Base-by-base conservation (phyloP, 2,888 invertebrate genomes). In the Macrophya alboannulata region DNA sequence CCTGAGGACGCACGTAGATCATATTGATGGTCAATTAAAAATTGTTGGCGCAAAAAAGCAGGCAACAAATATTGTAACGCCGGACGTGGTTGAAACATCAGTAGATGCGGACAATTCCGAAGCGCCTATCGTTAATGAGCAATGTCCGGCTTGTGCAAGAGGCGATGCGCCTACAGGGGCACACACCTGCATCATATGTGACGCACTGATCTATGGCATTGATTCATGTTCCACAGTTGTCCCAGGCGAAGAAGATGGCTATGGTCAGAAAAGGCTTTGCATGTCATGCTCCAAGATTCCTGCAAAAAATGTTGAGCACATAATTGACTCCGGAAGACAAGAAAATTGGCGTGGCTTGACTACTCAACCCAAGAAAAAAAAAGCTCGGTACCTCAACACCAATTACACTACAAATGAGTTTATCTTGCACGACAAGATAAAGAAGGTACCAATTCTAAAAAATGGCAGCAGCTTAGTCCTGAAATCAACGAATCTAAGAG, bases 201-300 rank as follows among this genome's bases (percentile, higher is more conserved):
- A 79, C 12, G 77, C 74, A 85, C 40, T 51, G 37, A 84, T 87
- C 1, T 85, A 86, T 51, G 83, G 76, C 15, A 48, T 87, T 12
- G 68, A 84, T 74, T 48, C 21, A n/a, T 87, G 86, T 45, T 87
- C 86, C 17, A 31, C 51, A 40, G 31, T 83, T 9, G n/a, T 86
- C 17, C 51, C 51, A 37, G 85, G 55, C 12, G 85, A 85, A 77
- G 85, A 85, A 10, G 86, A 87, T 83, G 85, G 85, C 40, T 86
- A 85, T 77, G 87, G 86, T 5, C 79, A 85, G 65, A 85, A 84
- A 31, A 15, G 86, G 6, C 74, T 87, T 45, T 87, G 86, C 81
- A 31, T 12, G 10, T 37, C 79, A n/a, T 79, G 79, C 12, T 40
- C 31, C 15, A 55, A 51, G n/a, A 79, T 59, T 37, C 37, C 74